phyloP scores from a whole-genome alignment of 2,113 vertebrate species.

The Copsychus sechellarum region DNA sequence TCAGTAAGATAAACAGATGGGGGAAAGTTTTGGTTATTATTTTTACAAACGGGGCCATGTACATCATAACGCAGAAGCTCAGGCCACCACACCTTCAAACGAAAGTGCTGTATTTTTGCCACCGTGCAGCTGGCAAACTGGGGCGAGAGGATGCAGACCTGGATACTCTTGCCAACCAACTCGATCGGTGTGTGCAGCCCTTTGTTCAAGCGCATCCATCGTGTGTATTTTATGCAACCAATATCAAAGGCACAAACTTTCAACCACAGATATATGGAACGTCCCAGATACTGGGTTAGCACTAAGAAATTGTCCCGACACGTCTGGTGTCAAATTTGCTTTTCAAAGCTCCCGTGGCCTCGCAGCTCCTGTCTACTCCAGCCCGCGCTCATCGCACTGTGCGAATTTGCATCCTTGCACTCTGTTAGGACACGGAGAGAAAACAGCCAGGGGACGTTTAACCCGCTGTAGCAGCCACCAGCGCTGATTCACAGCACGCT shows the following conservation, averaged over 20 bases:
- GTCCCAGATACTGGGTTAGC: not conserved
- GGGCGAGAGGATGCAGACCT: not conserved
- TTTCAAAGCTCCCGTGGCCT: not conserved
- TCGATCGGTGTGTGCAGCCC: rapidly evolving
- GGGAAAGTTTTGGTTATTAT: not conserved
- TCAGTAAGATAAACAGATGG: rapidly evolving
- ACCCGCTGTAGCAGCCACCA: not conserved
- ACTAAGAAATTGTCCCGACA: not conserved
- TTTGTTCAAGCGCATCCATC: not conserved
- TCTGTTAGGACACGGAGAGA: not conserved
- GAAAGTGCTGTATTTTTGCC: not conserved
- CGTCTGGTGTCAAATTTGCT: not conserved
- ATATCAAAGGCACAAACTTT: not conserved
- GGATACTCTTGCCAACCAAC: not conserved
- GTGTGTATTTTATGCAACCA: not conserved
- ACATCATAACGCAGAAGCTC: not conserved
- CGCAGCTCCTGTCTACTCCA: not conserved
- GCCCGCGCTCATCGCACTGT: rapidly evolving
- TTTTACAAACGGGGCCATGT: not conserved
- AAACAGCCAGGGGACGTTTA: not conserved
- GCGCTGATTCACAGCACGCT: not conserved
- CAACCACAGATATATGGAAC: not conserved
- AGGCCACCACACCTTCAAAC: not conserved
- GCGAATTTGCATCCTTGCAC: not conserved
- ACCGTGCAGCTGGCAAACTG: rapidly evolving